Evolutionary conservation across 2,888 invertebrate species (phyloP), one percentile per base, ranked within the genome.

Genomic region (Drosophila eohydei): DNA sequence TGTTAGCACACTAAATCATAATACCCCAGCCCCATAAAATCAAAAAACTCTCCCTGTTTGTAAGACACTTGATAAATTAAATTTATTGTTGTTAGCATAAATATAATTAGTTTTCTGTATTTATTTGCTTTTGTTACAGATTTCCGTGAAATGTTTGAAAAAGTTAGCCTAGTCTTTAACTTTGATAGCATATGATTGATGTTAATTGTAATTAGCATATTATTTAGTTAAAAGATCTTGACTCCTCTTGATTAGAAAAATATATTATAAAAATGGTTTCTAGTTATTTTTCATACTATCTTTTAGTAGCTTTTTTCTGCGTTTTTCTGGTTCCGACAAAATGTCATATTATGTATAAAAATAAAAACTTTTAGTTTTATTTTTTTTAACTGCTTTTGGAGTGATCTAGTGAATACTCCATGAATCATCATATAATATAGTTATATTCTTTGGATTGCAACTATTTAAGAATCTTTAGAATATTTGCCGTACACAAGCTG

Each of bases 351-450:
- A 63, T 72, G 58, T 81, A 81, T 57, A 78, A 78, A 78, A 78
- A 81, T 78, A 78, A 81, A 75, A 81, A 72, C 81, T 70, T 81
- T 16, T 59, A 78, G 67, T 64, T 78, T 61, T 59, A 52, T 61
- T 74, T 48, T 30, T 30, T 64, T 55, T 41, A 71, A 61, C 72
- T 63, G 61, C 50, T 50, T 55, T 54, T 48, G 48, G 46, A 41
- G 40, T 56, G 73, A 81, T 32, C 57, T 43, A 78, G 77, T 81
- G 66, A 77, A 81, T 71, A 77, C 81, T 77, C 81, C 52, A n/a
- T 8, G 54, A 56, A 56, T 80, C 65, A 50, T 58, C 44, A 60
- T 59, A 36, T 62, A 43, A 59, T 70, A 59, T 62, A 43, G 48
- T 57, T 51, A 54, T 79, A 75, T 75, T 75, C 80, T 78, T 78